Evolutionary conservation across 2,113 vertebrate species (phyloP), one percentile per base, ranked within the genome.

Genomic region (Oophaga pumilio): DNA sequence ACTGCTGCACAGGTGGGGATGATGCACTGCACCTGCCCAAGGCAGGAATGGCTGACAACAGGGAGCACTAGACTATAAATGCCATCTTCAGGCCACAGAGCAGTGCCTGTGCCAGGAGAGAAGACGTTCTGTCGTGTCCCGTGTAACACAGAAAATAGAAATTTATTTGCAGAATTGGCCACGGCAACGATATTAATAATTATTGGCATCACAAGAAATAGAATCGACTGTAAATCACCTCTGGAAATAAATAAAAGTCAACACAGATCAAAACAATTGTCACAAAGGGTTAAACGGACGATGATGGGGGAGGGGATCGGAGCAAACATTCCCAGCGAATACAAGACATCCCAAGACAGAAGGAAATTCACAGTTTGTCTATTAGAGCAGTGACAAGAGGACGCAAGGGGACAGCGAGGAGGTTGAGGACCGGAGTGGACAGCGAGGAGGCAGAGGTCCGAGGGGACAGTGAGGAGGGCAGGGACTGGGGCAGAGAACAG

Each of bases 321-420:
- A 59, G 57, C 57, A 59, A 62, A 66, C 62, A 66, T 22, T n/a
- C 22, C 10, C 20, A 12, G 3, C 14, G 57, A 12, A 59, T 22
- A 66, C 14, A 66, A 13, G 9, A 66, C 22, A 66, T 24, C 60
- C 18, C 52, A 7, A 64, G 64, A 43, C 33, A 43, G 33, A 43
- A 43, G 52, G 77, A 85, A 85, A 77, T 85, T 85, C 84, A 85
- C 84, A 85, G 77, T 77, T 74, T 76, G 15, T 59, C 17, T 82
- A 10, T 64, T 83, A 10, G 53, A 28, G 53, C 20, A 52, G n/a
- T 9, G 79, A 18, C 79, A 26, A 5, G 33, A 43, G 33, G 33
- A 43, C 33, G 33, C 33, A 5, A 43, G 33, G 33, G 33, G 5
- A 2, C 33, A 43, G 33, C 5, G 33, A 43, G 33, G 33, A 43